Conservation (phyloP, 2,888 invertebrate species). For the Tetranychus piercei region DNA sequence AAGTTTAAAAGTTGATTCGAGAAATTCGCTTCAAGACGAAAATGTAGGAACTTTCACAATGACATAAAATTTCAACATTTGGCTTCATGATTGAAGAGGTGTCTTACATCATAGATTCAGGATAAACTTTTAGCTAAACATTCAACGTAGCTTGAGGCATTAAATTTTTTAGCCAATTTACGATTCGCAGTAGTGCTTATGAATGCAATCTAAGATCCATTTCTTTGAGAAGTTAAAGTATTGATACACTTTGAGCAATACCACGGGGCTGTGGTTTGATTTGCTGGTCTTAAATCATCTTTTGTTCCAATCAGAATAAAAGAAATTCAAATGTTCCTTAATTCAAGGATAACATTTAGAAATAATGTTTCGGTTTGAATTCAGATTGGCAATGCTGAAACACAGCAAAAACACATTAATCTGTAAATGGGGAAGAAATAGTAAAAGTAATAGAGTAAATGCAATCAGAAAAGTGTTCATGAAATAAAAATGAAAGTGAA, state of each 20-base stretch:
- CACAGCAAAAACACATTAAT: conserved; percentile 70
- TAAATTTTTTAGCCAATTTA: conserved; percentile 47
- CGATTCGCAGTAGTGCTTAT: conserved; percentile 43
- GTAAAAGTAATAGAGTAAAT: background rate
- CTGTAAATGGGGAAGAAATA: conserved; percentile 35
- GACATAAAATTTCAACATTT: too few relatives aligned
- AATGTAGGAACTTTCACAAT: too few relatives aligned
- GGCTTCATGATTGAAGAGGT: too few relatives aligned
- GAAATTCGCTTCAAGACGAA: too few relatives aligned
- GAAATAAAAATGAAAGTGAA: too few relatives aligned
- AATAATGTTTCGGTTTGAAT: conserved; percentile 60
- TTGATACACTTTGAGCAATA: background rate
- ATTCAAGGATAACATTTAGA: conserved; percentile 75
- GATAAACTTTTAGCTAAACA: conserved; percentile 60
- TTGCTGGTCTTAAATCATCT: conserved; percentile 43
- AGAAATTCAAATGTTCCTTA: conserved; percentile 53
- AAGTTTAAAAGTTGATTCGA: too few relatives aligned
- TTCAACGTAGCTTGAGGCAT: conserved; percentile 55
- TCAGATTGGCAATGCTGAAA: conserved; percentile 57
- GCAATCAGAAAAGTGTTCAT: background rate
- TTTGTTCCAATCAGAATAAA: conserved; percentile 67
- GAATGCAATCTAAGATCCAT: conserved; percentile 12
- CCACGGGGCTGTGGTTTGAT: too few relatives aligned
- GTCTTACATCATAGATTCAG: conserved; percentile 50
- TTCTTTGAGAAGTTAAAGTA: background rate